Conservation (phyloP, 2,797 vertebrate species). For the Chaetophractus vellerosus region DNA sequence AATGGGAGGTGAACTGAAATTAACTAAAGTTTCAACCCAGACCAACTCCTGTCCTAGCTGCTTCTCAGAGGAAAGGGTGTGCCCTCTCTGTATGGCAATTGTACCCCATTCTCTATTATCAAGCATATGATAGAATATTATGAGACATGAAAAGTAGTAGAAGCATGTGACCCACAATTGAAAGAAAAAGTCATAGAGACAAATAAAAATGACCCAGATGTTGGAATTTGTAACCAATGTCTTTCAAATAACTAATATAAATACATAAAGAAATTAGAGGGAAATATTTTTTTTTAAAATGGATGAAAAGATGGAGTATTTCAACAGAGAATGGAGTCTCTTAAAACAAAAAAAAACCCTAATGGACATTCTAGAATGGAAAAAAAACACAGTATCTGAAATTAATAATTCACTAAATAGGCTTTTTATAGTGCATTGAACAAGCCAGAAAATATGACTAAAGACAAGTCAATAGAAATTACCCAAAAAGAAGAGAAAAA, state of each 20-base stretch:
- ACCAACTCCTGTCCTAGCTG: not conserved
- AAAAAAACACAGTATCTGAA: not conserved
- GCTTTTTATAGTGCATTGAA: not conserved
- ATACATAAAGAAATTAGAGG: not conserved
- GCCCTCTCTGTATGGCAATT: not conserved
- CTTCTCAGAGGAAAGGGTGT: not conserved
- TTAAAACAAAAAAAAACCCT: not conserved
- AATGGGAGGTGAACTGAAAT: not conserved
- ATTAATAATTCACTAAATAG: not conserved
- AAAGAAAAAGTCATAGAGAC: not conserved
- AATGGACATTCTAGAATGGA: not conserved
- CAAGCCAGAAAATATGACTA: not conserved
- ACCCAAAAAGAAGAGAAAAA: not conserved
- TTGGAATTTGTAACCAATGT: not conserved
- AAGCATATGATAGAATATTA: not conserved
- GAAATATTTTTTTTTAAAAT: not conserved
- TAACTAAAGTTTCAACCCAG: not conserved
- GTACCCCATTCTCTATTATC: not conserved
- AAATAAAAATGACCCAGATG: not conserved
- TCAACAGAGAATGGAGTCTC: conserved; percentile 9
- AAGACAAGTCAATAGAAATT: conserved; percentile 25
- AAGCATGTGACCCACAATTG: not conserved
- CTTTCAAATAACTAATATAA: not conserved
- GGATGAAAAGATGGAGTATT: conserved; percentile 6
- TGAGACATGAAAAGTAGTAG: not conserved